These are phyloP conservation scores for Plodia interpunctella DNA, from an alignment of 1,140 invertebrate genomes.

Conservation along the genomic window DNA sequence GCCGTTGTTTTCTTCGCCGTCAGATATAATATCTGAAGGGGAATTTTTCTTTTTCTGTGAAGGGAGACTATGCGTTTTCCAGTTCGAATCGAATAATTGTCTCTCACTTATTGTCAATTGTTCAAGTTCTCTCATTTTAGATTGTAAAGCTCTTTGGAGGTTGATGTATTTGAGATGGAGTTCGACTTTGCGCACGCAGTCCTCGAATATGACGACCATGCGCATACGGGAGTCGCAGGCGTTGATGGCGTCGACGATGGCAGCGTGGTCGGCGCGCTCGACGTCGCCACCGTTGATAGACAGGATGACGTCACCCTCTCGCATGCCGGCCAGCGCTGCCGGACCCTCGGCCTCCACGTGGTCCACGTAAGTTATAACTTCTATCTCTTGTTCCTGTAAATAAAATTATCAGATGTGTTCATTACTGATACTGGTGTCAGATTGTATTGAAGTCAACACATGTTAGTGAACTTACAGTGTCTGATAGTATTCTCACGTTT, in stretches of 20 bases:
- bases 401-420: background rate
- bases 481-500: too few species aligned
- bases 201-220: constrained; percentile 96
- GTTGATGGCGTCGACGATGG: constrained; percentile 93
- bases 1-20: constrained; percentile 53
- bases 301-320: constrained; percentile 95
- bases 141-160: constrained; percentile 88
- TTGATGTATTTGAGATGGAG: constrained; percentile 94
- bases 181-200: constrained; percentile 95
- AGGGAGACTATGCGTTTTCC: constrained; percentile 91
- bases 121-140: constrained; percentile 92
- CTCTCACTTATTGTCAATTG: constrained; percentile 88
- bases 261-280: constrained; percentile 93
- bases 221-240: constrained; percentile 93
- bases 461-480: too few species aligned
- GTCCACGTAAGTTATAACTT: constrained; percentile 97
- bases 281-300: constrained; percentile 96
- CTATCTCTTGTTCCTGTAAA: constrained; percentile 83
- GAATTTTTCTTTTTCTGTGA: constrained; percentile 85
- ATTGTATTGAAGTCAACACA: too few species aligned
- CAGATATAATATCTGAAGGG: constrained; percentile 66
- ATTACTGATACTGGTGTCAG: too few species aligned
- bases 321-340: constrained; percentile 93
- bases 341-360: constrained; percentile 95
- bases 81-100: constrained; percentile 88